A percentile compares a stretch with the other conserved stretches of the same genome.
Evolutionary conservation across 2,797 vertebrate genomes (phyloP).

Genomic region (Zenarchopterus dispar): DNA sequence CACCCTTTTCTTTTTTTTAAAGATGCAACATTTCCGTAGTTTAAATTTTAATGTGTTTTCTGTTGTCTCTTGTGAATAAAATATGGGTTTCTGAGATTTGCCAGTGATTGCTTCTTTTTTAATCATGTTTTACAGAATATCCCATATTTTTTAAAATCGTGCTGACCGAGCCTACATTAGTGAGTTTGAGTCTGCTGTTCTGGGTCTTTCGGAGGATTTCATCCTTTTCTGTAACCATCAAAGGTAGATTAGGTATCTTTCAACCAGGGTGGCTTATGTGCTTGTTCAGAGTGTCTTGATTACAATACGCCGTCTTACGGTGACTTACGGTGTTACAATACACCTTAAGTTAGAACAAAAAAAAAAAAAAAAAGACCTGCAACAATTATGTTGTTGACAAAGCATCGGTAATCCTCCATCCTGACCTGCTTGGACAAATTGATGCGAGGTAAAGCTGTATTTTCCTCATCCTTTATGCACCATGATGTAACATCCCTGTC

Average conservation of each 20-base stretch:
- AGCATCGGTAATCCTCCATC: background rate
- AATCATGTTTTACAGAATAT: conserved; percentile 9
- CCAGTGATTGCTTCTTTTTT: background rate
- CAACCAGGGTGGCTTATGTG: background rate
- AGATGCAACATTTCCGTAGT: no score
- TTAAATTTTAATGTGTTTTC: no score
- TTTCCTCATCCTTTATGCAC: conserved; percentile 2
- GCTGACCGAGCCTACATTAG: conserved; percentile 35
- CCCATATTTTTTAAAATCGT: conserved; percentile 25
- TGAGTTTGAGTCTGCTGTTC: conserved; percentile 37
- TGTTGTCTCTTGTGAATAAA: no score
- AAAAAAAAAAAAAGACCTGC: no score
- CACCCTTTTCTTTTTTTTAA: no score
- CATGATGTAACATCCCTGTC: conserved; percentile 37
- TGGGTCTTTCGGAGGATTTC: conserved; percentile 38
- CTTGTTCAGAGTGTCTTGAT: background rate
- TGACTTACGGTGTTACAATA: no score
- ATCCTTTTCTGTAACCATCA: conserved; percentile 25
- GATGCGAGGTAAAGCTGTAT: background rate
- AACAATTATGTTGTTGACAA: background rate
- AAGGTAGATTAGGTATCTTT: conserved; percentile 4
- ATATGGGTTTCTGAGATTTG: background rate
- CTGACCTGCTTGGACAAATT: conserved; percentile 12
- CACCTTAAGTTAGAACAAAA: no score
- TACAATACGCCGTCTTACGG: no score